phyloP scores from a whole-genome alignment of 2,888 invertebrate genomes.

The Drosophila pullipes region DNA sequence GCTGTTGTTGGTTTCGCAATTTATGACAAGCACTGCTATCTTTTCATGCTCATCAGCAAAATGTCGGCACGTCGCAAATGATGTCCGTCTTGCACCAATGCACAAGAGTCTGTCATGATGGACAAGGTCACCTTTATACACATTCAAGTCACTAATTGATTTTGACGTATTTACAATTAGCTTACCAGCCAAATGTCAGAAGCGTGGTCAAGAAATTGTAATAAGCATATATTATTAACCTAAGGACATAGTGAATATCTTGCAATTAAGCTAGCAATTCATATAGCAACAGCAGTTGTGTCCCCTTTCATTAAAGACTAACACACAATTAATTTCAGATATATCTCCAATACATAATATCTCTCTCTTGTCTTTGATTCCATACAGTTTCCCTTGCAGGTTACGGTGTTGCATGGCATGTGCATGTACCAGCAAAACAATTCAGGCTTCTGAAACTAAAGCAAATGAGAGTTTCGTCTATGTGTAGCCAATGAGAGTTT shows the following conservation, averaged over 20 bases:
- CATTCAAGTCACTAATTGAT: neutral
- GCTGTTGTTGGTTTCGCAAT: constrained; percentile 36
- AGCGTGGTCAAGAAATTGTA: neutral
- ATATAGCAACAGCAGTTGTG: neutral
- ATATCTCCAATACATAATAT: neutral
- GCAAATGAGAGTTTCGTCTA: neutral
- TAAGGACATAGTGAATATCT: too few species aligned
- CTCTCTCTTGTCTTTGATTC: neutral
- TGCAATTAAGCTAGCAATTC: neutral
- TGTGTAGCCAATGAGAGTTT: constrained; percentile 42
- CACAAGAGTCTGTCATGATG: constrained; percentile 43
- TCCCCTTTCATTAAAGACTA: neutral
- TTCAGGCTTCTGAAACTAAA: neutral
- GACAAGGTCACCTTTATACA: constrained; percentile 59
- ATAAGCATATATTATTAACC: neutral
- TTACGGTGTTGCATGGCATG: neutral
- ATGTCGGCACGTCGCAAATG: constrained; percentile 70
- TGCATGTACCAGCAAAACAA: neutral
- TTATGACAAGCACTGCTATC: constrained; percentile 60
- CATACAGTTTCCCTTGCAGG: neutral
- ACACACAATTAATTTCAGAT: neutral
- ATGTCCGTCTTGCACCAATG: constrained; percentile 49
- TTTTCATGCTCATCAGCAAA: constrained; percentile 55
- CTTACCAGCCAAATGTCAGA: neutral
- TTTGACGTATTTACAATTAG: constrained; percentile 21